Percentiles rank a stretch among this genome's conserved stretches.
Conservation (phyloP, 2,113 vertebrate species). For the Reinhardtius hippoglossoides region DNA sequence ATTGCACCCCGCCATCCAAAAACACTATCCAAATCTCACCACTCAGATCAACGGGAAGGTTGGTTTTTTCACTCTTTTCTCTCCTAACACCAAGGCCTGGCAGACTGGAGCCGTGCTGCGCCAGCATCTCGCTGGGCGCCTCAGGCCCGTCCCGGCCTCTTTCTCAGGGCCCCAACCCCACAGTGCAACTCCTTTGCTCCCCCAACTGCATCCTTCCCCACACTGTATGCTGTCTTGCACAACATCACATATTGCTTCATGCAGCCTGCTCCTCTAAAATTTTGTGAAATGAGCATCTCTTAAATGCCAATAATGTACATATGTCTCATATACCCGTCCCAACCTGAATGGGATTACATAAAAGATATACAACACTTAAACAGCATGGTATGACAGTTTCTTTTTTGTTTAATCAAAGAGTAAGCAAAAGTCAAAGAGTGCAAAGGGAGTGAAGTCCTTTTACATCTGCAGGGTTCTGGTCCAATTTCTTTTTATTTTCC, state of each 20-base stretch:
- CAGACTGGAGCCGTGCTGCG: slow-evolving; percentile 87
- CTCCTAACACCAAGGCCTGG: slow-evolving; percentile 82
- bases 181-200: slow-evolving; percentile 20
- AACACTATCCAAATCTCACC: slow-evolving; percentile 93
- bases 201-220: background rate
- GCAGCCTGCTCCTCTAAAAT: slow-evolving; percentile 19
- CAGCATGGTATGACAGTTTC: background rate
- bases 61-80: slow-evolving; percentile 94
- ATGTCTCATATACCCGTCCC: background rate
- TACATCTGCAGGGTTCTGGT: background rate
- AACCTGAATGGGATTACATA: background rate
- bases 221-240: slow-evolving; percentile 7
- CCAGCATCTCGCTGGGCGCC: slow-evolving; percentile 76
- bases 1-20: slow-evolving; percentile 92
- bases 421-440: background rate
- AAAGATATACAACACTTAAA: background rate
- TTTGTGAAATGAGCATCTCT: slow-evolving; percentile 59
- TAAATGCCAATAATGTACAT: background rate
- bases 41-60: slow-evolving; percentile 99
- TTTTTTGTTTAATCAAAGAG: background rate
- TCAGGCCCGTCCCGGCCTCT: slow-evolving; percentile 76
- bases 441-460: background rate
- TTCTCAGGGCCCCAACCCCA: slow-evolving; percentile 39
- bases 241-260: slow-evolving; percentile 4
- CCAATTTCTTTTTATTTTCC: background rate